phyloP scores from a whole-genome alignment of 2,797 vertebrate species.

The Mormyrus proboscirostris region DNA sequence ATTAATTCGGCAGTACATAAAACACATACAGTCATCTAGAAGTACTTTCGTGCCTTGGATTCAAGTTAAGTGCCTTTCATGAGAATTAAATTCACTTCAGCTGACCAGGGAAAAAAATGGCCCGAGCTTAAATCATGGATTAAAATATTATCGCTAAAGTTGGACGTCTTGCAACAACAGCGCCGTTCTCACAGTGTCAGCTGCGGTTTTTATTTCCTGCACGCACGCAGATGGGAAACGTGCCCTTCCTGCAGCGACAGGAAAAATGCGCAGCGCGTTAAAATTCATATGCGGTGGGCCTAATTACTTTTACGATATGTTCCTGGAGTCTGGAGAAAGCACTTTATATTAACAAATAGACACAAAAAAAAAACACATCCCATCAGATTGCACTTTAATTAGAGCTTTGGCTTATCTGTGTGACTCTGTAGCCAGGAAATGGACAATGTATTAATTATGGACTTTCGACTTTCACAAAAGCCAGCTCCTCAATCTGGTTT shows the following conservation, averaged over 20 bases:
- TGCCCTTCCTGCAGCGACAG: background rate
- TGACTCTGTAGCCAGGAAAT: background rate
- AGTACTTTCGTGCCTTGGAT: background rate
- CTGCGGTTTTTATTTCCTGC: background rate
- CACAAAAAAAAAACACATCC: slow-evolving; percentile 20
- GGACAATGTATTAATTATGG: slow-evolving; percentile 24
- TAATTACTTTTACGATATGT: slow-evolving; percentile 28
- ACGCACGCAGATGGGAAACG: background rate
- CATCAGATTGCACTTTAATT: slow-evolving; percentile 27
- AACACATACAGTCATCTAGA: background rate
- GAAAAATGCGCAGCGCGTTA: slow-evolving; percentile 27
- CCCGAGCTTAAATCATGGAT: background rate
- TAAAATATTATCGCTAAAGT: slow-evolving; percentile 13
- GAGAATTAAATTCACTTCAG: background rate
- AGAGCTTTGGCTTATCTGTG: slow-evolving; percentile 23
- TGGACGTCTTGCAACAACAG: background rate
- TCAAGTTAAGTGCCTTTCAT: background rate
- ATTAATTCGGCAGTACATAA: background rate
- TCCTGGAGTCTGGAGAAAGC: slow-evolving; percentile 25
- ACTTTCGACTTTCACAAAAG: background rate
- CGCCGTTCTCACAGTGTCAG: background rate
- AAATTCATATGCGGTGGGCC: slow-evolving; percentile 25
- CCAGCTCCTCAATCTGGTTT: slow-evolving; percentile 1
- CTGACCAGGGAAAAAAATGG: background rate
- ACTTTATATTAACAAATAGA: slow-evolving; percentile 17